phyloP scores from a whole-genome alignment of 2,888 invertebrate species.

The Autographa pulchrina region DNA sequence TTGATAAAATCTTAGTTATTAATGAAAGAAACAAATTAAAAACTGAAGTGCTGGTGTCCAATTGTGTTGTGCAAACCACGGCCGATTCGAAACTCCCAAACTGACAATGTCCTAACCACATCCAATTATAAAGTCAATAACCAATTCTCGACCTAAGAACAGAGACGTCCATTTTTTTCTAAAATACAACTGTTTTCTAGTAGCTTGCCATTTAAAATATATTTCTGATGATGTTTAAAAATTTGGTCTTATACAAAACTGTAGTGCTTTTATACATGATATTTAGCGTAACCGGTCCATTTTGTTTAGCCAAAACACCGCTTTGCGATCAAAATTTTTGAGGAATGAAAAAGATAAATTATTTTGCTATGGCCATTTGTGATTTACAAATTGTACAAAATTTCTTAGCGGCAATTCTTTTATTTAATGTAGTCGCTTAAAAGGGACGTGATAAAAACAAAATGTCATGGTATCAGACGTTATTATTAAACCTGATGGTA shows the following conservation, averaged over 20 bases:
- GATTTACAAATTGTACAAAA: slow-evolving; percentile 73
- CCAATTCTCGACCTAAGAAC: slow-evolving; percentile 88
- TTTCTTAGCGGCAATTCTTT: slow-evolving; percentile 71
- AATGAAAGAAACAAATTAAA: slow-evolving; percentile 64
- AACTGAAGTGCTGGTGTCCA: slow-evolving; percentile 65
- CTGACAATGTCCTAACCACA: slow-evolving; percentile 78
- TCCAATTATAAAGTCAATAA: slow-evolving; percentile 82
- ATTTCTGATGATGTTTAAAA: slow-evolving; percentile 86
- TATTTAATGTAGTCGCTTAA: slow-evolving; percentile 74
- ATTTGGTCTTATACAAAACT: slow-evolving; percentile 86
- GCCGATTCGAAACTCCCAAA: slow-evolving; percentile 62
- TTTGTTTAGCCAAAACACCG: slow-evolving; percentile 88
- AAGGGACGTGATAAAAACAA: slow-evolving; percentile 75
- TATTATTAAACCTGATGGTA: slow-evolving; percentile 70
- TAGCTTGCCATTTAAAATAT: slow-evolving; percentile 87
- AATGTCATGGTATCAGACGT: slow-evolving; percentile 66
- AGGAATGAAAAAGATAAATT: slow-evolving; percentile 67
- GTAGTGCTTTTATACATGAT: slow-evolving; percentile 88
- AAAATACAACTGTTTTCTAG: slow-evolving; percentile 83
- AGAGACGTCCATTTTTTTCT: slow-evolving; percentile 89
- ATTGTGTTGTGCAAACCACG: slow-evolving; percentile 55
- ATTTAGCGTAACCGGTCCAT: slow-evolving; percentile 88
- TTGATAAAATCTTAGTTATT: slow-evolving; percentile 77
- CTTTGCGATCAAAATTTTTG: slow-evolving; percentile 83
- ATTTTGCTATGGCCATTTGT: slow-evolving; percentile 85